phyloP scores from a whole-genome alignment of 2,888 invertebrate species.

The Caenorhabditis angaria region DNA sequence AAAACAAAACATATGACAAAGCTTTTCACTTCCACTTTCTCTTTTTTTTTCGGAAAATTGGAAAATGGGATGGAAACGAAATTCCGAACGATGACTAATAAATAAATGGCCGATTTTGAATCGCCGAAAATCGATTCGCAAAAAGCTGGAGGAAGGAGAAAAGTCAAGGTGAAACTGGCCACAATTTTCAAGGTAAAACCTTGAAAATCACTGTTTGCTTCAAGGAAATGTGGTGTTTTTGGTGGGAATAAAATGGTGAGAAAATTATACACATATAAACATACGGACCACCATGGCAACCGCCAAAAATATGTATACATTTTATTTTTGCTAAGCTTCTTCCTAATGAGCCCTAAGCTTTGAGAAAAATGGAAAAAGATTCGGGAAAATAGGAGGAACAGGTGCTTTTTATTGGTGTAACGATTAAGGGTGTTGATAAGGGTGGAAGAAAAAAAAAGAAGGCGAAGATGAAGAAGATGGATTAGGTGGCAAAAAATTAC shows the following conservation, averaged over 20 bases:
- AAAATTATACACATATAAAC: background rate
- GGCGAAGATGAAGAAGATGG: background rate
- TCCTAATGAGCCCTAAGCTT: too few species aligned
- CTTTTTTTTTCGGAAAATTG: too few species aligned
- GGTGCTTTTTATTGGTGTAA: background rate
- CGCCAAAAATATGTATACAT: background rate
- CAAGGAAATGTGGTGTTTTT: background rate
- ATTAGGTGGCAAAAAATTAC: too few species aligned
- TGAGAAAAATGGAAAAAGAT: background rate
- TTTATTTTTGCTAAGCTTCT: background rate
- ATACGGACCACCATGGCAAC: background rate
- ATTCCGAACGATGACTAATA: slow-evolving; percentile 1
- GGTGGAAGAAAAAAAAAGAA: background rate
- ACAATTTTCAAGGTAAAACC: slow-evolving; percentile 1
- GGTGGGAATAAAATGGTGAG: background rate
- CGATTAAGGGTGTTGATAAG: background rate
- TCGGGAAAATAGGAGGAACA: background rate
- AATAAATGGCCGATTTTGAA: too few species aligned
- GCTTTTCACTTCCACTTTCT: too few species aligned
- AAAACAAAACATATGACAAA: too few species aligned
- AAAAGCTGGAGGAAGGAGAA: background rate
- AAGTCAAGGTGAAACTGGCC: background rate
- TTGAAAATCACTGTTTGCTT: too few species aligned
- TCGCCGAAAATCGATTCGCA: background rate
- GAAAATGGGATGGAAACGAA: background rate